These are phyloP conservation scores for Ips typographus DNA, from an alignment of 1,140 invertebrate genomes.

Conservation along the genomic window DNA sequence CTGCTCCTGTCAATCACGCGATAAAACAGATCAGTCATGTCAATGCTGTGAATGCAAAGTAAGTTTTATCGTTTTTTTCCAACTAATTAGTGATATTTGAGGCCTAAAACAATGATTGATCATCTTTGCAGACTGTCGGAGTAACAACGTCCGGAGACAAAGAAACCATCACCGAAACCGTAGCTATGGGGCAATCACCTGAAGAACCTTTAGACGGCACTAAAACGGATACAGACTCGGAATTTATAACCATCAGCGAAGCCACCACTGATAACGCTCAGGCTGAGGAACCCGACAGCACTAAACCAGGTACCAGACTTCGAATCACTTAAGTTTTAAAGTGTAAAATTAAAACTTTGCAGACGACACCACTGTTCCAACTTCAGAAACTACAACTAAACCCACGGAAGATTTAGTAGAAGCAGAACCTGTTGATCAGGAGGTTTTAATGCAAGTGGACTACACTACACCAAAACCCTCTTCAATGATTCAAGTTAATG, in stretches of 20 bases:
- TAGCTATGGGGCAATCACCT: constrained; percentile 7
- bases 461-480: no score
- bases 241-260: constrained; percentile 31
- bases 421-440: neutral
- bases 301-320: constrained; percentile 15
- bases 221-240: constrained; percentile 27
- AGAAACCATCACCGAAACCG: constrained; percentile 33
- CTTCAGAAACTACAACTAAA: no score
- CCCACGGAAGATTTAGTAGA: neutral
- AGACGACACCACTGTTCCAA: no score
- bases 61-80: neutral
- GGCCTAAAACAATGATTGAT: neutral
- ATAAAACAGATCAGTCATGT: constrained; percentile 39
- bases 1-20: constrained; percentile 37
- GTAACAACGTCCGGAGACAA: constrained; percentile 34
- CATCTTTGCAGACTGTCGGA: constrained; percentile 22
- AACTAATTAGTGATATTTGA: neutral
- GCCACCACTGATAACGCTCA: constrained; percentile 16
- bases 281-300: neutral
- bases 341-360: neutral
- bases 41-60: constrained; percentile 41
- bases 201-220: constrained; percentile 19
- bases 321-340: neutral
- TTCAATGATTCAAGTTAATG: neutral
- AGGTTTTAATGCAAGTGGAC: neutral